Percentiles rank a stretch among this genome's conserved stretches.
These are phyloP conservation scores for Tipula helvola DNA, from an alignment of 2,888 invertebrate species.

Conservation along the genomic window DNA sequence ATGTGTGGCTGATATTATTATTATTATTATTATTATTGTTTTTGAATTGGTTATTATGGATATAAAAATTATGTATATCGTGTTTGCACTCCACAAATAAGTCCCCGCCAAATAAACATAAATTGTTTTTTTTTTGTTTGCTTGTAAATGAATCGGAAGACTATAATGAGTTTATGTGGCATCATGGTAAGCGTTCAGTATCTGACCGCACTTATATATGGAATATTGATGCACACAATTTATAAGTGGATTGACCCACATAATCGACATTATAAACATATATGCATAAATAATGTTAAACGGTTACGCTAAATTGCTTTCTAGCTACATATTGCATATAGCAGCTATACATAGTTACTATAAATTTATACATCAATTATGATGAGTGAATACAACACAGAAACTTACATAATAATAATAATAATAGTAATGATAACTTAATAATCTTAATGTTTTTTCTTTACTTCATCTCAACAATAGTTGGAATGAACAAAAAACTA, in stretches of 20 bases:
- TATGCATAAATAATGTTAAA: neutral
- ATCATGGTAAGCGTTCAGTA: neutral
- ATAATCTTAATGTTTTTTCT: neutral
- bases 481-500: neutral
- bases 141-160: too few relatives aligned
- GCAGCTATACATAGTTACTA: neutral
- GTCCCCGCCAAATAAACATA: neutral
- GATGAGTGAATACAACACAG: neutral
- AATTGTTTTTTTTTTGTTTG: neutral
- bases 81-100: neutral
- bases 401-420: neutral
- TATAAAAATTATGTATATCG: neutral
- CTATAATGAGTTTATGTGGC: neutral
- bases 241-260: neutral
- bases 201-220: neutral
- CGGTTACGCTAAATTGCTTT: neutral
- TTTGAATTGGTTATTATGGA: neutral
- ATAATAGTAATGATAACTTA: neutral
- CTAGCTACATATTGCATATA: neutral
- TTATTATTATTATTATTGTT: neutral
- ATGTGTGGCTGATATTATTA: neutral
- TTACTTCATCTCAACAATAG: neutral
- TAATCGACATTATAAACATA: neutral
- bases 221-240: neutral
- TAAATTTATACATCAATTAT: neutral